Evolutionary conservation across 2,888 invertebrate genomes (phyloP), one percentile per base, ranked within the genome.

Genomic region (Agriopis marginaria): DNA sequence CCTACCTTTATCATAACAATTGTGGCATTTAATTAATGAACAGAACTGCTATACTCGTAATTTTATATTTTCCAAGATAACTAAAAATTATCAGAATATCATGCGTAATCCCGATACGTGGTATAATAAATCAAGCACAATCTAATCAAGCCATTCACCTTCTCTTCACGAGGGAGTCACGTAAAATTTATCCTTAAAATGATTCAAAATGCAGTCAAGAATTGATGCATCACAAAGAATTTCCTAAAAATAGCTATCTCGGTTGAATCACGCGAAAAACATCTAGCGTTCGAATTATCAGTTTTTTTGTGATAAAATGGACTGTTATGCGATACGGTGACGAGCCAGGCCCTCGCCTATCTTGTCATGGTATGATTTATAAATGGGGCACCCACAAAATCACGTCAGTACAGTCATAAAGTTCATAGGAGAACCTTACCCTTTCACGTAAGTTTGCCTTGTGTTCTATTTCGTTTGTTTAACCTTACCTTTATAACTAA

Each of bases 341-440:
- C 79, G 78, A 61, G 79, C 77, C 82, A 75, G 75, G 79, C 82
- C 82, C 80, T 72, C 76, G 39, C 67, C 60, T 87, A 85, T 87
- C 85, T 82, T 64, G 75, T 79, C 78, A 80, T 76, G 70, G 72
- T 72, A 51, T 85, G 85, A 86, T 88, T 90, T 90, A 90, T 88
- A 90, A 84, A 83, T 79, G 73, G 76, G 71, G 69, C 66, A 65
- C 59, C 58, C 55, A 47, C 54, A 49, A 47, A 50, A 58, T 66
- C 67, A 65, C 68, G 76, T 72, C 79, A 86, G 85, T 86, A 71
- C 64, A 64, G 59, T 56, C 23, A 54, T 69, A 68, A 71, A 71
- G 66, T 62, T 74, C 50, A 64, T 59, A 40, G 47, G 55, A 55
- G 63, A 51, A 55, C 54, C 8, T 54, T 54, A 49, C 12, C 44